These are phyloP conservation scores for Osmerus mordax DNA, from an alignment of 2,113 vertebrate genomes.

Conservation along the genomic window DNA sequence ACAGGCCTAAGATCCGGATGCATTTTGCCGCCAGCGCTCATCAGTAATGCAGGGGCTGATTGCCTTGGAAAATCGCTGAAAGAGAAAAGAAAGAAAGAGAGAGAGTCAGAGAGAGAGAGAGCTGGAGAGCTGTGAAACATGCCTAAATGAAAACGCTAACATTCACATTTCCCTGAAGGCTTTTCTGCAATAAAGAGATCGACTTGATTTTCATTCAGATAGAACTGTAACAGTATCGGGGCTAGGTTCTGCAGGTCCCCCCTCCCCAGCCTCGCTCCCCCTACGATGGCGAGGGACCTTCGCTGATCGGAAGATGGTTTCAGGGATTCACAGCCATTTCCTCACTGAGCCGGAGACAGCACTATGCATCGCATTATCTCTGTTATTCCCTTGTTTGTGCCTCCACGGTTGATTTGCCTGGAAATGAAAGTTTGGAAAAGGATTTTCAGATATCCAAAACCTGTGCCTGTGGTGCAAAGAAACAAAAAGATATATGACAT, in stretches of 20 bases:
- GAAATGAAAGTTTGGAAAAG: conserved; percentile 54
- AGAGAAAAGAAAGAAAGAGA: conserved; percentile 12
- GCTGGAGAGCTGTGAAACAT: conserved; percentile 27
- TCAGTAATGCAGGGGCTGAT: conserved; percentile 20
- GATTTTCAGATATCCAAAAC: conserved; percentile 47
- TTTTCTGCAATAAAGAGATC: conserved; percentile 43
- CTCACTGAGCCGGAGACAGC: conserved; percentile 45
- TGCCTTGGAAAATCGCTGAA: conserved; percentile 14
- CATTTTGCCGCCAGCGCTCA: conserved; percentile 8
- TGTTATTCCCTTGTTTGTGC: conserved; percentile 45
- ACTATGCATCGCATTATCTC: conserved; percentile 55
- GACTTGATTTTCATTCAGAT: conserved; percentile 60
- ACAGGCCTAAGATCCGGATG: conserved; percentile 5
- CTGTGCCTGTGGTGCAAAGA: conserved; percentile 20
- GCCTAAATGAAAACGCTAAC: conserved; percentile 44
- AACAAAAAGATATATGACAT: conserved; percentile 27
- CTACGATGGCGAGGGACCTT: conserved; percentile 23
- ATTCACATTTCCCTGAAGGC: conserved; percentile 43
- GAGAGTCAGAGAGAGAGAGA: conserved; percentile 20
- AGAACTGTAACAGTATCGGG: conserved; percentile 41
- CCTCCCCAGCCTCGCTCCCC: not conserved
- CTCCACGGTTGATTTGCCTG: conserved; percentile 44
- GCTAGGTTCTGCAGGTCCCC: not conserved
- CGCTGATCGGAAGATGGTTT: conserved; percentile 53
- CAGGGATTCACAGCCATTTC: conserved; percentile 48